These are phyloP conservation scores for Nymphalis urticae DNA, from an alignment of 2,888 invertebrate species.

Conservation along the genomic window DNA sequence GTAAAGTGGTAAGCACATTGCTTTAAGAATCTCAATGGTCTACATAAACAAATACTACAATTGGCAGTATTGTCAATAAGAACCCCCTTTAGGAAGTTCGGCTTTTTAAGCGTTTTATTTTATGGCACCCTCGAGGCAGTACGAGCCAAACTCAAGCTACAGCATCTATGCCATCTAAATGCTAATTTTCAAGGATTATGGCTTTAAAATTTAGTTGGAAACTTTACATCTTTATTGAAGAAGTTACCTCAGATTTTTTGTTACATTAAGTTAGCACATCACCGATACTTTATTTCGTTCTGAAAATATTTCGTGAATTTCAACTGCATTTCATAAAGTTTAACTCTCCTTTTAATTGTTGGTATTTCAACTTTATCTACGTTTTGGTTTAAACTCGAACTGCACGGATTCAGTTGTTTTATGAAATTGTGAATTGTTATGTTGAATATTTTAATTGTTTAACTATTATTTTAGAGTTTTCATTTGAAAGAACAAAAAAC, in stretches of 20 bases:
- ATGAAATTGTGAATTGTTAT: no score
- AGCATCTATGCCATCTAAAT: constrained; percentile 2
- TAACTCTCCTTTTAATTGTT: not conserved
- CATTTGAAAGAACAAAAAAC: no score
- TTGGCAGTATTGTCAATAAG: constrained; percentile 8
- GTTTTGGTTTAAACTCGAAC: no score
- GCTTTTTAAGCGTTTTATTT: constrained; percentile 6
- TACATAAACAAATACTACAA: constrained; percentile 5
- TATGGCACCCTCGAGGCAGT: constrained; percentile 7
- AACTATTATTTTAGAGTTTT: no score
- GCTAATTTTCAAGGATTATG: constrained; percentile 10
- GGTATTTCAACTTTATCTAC: not conserved
- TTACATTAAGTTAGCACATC: not conserved
- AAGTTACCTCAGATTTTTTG: constrained; percentile 1
- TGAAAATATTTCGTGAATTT: not conserved
- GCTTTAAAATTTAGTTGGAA: constrained; percentile 10
- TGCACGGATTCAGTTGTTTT: no score
- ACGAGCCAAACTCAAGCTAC: not conserved
- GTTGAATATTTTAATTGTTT: no score
- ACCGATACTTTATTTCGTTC: not conserved
- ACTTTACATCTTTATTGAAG: constrained; percentile 8
- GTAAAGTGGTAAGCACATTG: not conserved
- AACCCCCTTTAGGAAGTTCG: constrained; percentile 9
- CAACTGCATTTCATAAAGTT: not conserved
- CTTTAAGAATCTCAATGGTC: not conserved